Conservation (phyloP, 2,113 vertebrate genomes). For the Fulica atra region DNA sequence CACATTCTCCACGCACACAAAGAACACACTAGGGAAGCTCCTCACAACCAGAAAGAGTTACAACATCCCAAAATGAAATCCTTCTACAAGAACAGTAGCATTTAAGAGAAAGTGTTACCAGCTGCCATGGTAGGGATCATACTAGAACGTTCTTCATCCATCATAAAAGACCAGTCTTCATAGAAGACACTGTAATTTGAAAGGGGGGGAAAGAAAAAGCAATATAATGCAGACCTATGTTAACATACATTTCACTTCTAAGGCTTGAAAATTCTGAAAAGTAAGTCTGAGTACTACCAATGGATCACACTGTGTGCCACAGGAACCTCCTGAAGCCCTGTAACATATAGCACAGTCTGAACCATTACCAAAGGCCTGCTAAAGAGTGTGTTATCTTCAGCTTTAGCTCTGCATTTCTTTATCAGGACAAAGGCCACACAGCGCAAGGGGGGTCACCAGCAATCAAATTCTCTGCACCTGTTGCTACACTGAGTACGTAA, state of each 20-base stretch:
- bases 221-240: not conserved
- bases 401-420: not conserved
- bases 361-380: not conserved
- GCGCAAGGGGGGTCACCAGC: not conserved
- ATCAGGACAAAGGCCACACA: not conserved
- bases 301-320: not conserved
- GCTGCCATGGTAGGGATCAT: slow-evolving; percentile 99
- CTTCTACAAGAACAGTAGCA: not conserved
- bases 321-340: not conserved
- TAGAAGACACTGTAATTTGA: slow-evolving; percentile 86
- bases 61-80: not conserved
- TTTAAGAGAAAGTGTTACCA: slow-evolving; percentile 76
- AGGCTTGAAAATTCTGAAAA: not conserved
- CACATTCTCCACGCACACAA: not conserved
- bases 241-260: not conserved
- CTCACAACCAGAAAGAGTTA: not conserved
- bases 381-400: not conserved
- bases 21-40: not conserved
- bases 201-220: not conserved
- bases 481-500: not conserved
- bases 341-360: not conserved
- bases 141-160: slow-evolving; percentile 94
- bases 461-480: not conserved
- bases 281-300: not conserved
- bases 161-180: slow-evolving; percentile 97